Conservation (phyloP, 2,888 invertebrate species). For the Drosophila paranaensis region DNA sequence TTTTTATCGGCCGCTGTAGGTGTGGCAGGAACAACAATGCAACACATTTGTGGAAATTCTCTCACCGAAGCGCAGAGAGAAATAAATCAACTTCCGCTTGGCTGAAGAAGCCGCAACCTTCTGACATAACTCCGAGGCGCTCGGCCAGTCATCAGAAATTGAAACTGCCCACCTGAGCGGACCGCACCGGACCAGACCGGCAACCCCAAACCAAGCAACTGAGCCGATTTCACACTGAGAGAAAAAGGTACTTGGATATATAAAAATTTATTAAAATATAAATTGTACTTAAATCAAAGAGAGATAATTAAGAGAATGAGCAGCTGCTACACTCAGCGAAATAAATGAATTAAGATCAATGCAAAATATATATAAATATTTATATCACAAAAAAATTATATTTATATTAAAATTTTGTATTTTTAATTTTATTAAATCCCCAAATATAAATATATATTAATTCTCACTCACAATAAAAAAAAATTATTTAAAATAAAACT, state of each 20-base stretch:
- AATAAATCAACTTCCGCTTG: constrained; percentile 84
- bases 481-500: too few species aligned
- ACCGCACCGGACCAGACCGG: background rate
- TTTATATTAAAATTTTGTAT: too few species aligned
- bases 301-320: too few species aligned
- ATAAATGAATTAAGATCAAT: too few species aligned
- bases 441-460: too few species aligned
- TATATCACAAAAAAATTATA: too few species aligned
- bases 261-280: too few species aligned
- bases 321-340: too few species aligned
- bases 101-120: constrained; percentile 57
- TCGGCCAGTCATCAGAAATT: constrained; percentile 62
- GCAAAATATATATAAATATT: too few species aligned
- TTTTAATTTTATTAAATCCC: too few species aligned
- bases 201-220: constrained; percentile 1
- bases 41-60: constrained; percentile 68
- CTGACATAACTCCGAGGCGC: constrained; percentile 75
- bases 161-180: constrained; percentile 64
- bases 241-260: background rate
- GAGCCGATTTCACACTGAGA: constrained; percentile 1
- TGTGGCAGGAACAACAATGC: constrained; percentile 72
- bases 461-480: too few species aligned
- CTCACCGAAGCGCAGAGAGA: constrained; percentile 60
- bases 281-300: too few species aligned
- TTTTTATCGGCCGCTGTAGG: constrained; percentile 12